Evolutionary conservation across 2,797 vertebrate genomes (phyloP), one percentile per base, ranked within the genome.

Genomic region (Cephalopachus bancanus): DNA sequence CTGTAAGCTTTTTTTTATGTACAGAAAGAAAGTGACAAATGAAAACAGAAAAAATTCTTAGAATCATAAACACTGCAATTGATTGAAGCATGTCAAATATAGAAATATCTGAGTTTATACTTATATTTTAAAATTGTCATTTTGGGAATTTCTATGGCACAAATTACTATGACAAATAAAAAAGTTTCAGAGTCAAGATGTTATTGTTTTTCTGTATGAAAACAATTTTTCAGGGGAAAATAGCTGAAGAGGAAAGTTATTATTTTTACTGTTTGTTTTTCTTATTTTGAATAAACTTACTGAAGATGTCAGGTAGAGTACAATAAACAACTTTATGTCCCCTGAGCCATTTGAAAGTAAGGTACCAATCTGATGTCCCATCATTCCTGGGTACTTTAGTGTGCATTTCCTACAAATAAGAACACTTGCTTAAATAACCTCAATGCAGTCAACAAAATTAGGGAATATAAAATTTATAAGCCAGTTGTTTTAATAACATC

Each of bases 131-230:
- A 72, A 93, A 37, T 64, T 83, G n/a, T 60, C 20, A 76, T 33
- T 53, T 4, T 88, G 22, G 60, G 24, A 53, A 71, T 94, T 81
- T 57, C 79, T 83, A 28, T 92, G 74, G 51, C 8, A 72, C 30
- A 16, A 53, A 57, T 86, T 75, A 89, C 55, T 94, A 49, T 93
- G 22, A 94, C 92, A 74, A 83, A 67, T 79, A 79, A 55, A 64
- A 53, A 64, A 72, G 57, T 4, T 53, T 93, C 37, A 72, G 79
- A 87, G 89, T 79, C 33, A 76, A 91, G 10, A n/a, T 62, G 3
- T 62, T 79, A n/a, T 64, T 86, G 37, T 44, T 85, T 86, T 53
- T 11, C 26, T 83, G 6, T 74, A 44, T 26, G 57, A 83, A 22
- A 9, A 19, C 59, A 44, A 44, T 44, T 76, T 7, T 67, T 87